phyloP scores from a whole-genome alignment of 2,113 vertebrate genomes.

The Tricholaema leucomelas region DNA sequence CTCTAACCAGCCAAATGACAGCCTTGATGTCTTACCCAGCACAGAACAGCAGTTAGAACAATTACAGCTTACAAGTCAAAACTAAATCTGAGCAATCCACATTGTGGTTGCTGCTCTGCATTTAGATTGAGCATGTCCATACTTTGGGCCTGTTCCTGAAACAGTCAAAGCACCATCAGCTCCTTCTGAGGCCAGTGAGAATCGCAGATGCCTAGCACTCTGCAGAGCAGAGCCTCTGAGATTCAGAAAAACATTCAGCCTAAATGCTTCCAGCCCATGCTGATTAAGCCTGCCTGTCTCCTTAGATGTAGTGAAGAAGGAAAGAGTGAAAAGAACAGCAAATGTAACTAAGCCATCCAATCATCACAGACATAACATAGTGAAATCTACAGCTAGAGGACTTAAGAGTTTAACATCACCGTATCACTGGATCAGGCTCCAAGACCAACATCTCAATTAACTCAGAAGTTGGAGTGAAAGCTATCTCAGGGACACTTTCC shows the following conservation, averaged over 20 bases:
- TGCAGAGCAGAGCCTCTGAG: background rate
- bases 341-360: background rate
- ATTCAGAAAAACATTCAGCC: background rate
- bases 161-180: background rate
- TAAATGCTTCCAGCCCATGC: background rate
- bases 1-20: background rate
- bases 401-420: background rate
- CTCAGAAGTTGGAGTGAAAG: background rate
- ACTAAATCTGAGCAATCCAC: background rate
- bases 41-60: background rate
- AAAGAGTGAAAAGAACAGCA: background rate
- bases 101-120: background rate
- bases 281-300: background rate
- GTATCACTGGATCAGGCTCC: background rate
- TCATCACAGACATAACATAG: background rate
- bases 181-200: background rate
- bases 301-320: background rate
- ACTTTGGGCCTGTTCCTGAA: constrained; percentile 3
- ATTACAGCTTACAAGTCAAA: constrained; percentile 19
- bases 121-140: background rate
- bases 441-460: background rate
- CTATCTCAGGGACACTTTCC: background rate
- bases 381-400: background rate
- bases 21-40: background rate
- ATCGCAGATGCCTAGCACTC: background rate